phyloP scores from a whole-genome alignment of 1,140 invertebrate genomes.

The Drosophila arizonae region DNA sequence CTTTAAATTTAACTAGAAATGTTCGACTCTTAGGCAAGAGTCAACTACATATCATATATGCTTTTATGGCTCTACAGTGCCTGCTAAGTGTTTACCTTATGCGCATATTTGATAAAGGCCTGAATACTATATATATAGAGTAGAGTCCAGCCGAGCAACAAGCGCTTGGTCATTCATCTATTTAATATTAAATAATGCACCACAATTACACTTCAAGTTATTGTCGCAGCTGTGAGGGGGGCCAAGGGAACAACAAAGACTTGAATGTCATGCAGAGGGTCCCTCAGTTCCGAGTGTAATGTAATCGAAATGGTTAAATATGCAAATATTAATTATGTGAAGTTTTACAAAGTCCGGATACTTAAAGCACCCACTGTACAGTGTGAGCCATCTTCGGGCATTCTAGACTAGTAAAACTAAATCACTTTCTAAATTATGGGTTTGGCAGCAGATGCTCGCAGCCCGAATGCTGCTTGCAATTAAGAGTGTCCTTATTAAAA shows the following conservation, averaged over 20 bases:
- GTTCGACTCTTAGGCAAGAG: too few relatives aligned
- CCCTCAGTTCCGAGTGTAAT: background rate
- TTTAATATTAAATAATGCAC: slow-evolving; percentile 4
- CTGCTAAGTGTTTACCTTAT: too few relatives aligned
- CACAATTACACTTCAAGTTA: background rate
- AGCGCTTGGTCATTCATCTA: background rate
- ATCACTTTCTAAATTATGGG: slow-evolving; percentile 4
- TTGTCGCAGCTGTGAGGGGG: background rate
- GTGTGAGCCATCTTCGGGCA: background rate
- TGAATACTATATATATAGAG: too few relatives aligned
- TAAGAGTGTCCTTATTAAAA: slow-evolving; percentile 30
- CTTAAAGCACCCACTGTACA: background rate
- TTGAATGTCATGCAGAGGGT: slow-evolving; percentile 10
- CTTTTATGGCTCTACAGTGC: too few relatives aligned
- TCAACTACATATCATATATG: too few relatives aligned
- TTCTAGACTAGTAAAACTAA: background rate
- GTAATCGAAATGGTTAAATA: slow-evolving; percentile 1
- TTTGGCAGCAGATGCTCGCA: slow-evolving; percentile 24
- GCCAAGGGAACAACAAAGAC: background rate
- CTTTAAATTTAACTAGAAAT: too few relatives aligned
- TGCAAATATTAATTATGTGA: slow-evolving; percentile 31
- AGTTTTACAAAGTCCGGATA: background rate
- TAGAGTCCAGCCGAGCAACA: background rate
- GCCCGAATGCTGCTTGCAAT: slow-evolving; percentile 26
- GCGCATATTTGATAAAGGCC: too few relatives aligned